Evolutionary conservation across 2,888 invertebrate genomes (phyloP).

Genomic region (Temnothorax unifasciatus): DNA sequence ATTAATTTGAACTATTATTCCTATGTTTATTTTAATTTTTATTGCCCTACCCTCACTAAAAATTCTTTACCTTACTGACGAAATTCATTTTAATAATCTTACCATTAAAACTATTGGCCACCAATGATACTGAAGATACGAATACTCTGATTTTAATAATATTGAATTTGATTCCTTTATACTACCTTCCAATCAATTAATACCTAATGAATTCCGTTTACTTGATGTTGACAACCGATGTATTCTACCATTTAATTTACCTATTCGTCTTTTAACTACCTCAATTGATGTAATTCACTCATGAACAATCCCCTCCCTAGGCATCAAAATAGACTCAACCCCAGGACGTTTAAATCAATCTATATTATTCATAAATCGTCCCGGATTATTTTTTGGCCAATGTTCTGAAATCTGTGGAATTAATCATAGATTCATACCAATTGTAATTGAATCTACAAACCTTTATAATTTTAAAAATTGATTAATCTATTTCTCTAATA

Average conservation of each 20-base stretch:
- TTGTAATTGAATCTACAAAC: constrained; percentile 89
- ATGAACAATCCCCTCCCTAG: constrained; percentile 89
- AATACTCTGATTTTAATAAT: constrained; percentile 88
- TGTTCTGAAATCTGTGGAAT: constrained; percentile 94
- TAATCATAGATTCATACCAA: constrained; percentile 94
- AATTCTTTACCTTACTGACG: constrained; percentile 28
- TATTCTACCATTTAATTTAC: constrained; percentile 58
- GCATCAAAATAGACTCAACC: too few species aligned
- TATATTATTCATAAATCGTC: constrained; percentile 87
- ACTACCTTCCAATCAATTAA: background rate
- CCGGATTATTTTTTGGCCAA: constrained; percentile 91
- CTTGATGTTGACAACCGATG: constrained; percentile 74
- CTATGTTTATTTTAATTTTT: constrained; percentile 47
- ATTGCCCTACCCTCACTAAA: constrained; percentile 50
- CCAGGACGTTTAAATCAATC: constrained; percentile 90
- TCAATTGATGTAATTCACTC: constrained; percentile 90
- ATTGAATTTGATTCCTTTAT: constrained; percentile 87
- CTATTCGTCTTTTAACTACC: constrained; percentile 86
- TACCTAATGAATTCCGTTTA: constrained; percentile 41
- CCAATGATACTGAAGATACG: constrained; percentile 53
- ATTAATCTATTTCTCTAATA: constrained; percentile 85
- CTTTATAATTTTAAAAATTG: constrained; percentile 90
- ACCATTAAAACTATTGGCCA: constrained; percentile 55
- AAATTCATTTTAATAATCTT: constrained; percentile 52
- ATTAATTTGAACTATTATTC: constrained; percentile 32